Evolutionary conservation across 1,140 invertebrate genomes (phyloP).

Genomic region (Oedothorax gibbosus): DNA sequence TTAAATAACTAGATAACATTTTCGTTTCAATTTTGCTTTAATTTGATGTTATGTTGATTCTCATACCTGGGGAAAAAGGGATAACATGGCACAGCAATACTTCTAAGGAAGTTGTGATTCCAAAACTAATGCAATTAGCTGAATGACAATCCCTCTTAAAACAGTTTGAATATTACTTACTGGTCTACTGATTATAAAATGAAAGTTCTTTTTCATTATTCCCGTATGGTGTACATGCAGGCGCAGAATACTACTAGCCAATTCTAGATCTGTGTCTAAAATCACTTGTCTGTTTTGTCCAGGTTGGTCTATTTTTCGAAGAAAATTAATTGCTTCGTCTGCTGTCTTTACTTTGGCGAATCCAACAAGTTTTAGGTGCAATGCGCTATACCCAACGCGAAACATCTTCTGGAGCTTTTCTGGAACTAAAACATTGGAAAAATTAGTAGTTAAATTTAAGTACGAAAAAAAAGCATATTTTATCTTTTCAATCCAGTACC

Average conservation of each 20-base stretch:
- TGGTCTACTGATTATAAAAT: slow-evolving; percentile 41
- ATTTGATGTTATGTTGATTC: no score
- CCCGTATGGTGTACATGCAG: slow-evolving; percentile 27
- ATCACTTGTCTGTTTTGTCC: slow-evolving; percentile 20
- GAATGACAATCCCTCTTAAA: background rate
- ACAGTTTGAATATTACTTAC: slow-evolving; percentile 26
- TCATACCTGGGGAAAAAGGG: no score
- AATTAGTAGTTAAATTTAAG: background rate
- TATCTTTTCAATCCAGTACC: no score
- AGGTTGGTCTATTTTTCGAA: slow-evolving; percentile 26
- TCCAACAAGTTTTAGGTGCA: slow-evolving; percentile 10
- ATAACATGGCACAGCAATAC: no score
- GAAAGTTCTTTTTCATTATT: slow-evolving; percentile 28
- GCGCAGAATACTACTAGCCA: slow-evolving; percentile 30
- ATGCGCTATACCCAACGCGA: slow-evolving; percentile 18
- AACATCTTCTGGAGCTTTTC: slow-evolving; percentile 56
- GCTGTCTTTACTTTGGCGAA: background rate
- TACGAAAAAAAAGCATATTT: no score
- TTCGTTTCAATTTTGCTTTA: no score
- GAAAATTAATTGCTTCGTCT: slow-evolving; percentile 23
- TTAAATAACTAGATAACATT: no score
- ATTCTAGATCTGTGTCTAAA: slow-evolving; percentile 4
- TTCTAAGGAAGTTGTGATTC: no score
- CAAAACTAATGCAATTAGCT: background rate
- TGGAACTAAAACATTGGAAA: background rate